Percentiles rank a stretch among this genome's conserved stretches.
Evolutionary conservation across 2,113 vertebrate species (phyloP).

Genomic region (human (Homo sapiens)): DNA sequence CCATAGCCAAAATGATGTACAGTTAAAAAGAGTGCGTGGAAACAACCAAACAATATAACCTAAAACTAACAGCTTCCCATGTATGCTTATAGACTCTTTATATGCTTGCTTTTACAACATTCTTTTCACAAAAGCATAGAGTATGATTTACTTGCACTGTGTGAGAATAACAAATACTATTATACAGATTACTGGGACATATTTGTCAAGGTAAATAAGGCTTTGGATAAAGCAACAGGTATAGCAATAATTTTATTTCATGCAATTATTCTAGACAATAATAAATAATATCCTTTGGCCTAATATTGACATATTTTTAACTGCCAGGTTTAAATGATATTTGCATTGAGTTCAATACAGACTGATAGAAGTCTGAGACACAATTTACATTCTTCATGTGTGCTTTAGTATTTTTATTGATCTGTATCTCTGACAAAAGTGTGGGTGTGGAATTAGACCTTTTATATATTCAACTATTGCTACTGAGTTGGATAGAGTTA

Average conservation of each 20-base stretch:
- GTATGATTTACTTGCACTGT: neutral
- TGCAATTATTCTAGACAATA: constrained; percentile 16
- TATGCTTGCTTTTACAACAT: constrained; percentile 3
- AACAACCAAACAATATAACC: constrained; percentile 25
- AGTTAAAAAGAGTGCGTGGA: constrained; percentile 2
- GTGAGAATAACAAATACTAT: constrained; percentile 61
- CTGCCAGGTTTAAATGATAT: neutral
- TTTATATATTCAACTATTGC: constrained; percentile 36
- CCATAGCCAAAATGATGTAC: neutral
- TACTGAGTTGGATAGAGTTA: neutral
- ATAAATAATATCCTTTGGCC: constrained; percentile 29
- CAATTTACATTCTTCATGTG: neutral
- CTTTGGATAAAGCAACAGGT: constrained; percentile 18
- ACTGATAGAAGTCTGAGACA: constrained; percentile 56
- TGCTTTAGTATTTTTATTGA: constrained; percentile 25
- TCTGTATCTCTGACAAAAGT: constrained; percentile 26
- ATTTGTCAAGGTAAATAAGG: constrained; percentile 56
- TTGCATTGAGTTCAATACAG: neutral
- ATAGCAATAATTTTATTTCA: constrained; percentile 6
- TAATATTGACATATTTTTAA: constrained; percentile 47
- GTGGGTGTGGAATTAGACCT: neutral
- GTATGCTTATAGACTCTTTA: neutral
- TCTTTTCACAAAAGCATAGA: constrained; percentile 52
- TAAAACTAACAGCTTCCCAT: constrained; percentile 64
- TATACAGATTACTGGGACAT: neutral